phyloP scores from a whole-genome alignment of 2,797 vertebrate species.

The Tokudaia tokunoshimensis region DNA sequence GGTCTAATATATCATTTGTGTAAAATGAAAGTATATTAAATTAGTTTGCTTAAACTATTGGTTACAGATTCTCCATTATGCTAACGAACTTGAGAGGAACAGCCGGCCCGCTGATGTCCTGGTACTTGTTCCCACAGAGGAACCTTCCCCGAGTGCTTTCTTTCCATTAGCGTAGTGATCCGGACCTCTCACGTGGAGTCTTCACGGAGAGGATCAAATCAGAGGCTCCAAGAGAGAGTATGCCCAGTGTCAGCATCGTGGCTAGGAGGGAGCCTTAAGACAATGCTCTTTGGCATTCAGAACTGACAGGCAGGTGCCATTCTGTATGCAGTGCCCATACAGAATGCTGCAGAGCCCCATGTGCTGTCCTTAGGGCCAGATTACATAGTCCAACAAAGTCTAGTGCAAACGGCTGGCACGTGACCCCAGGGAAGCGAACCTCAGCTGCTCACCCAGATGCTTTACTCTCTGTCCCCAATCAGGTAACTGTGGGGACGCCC shows the following conservation, averaged over 20 bases:
- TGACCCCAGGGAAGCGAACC: conserved; percentile 9
- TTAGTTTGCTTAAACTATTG: conserved; percentile 64
- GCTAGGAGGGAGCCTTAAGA: conserved; percentile 46
- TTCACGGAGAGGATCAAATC: conserved; percentile 54
- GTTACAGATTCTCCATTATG: conserved; percentile 36
- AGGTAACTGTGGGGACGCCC: neutral
- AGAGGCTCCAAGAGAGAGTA: conserved; percentile 74
- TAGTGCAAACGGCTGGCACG: neutral
- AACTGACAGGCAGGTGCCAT: conserved; percentile 13
- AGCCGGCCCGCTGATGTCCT: conserved; percentile 51
- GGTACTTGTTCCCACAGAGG: conserved; percentile 48
- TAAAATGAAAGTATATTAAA: conserved; percentile 27
- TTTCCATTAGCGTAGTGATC: conserved; percentile 47
- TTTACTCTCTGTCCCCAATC: neutral
- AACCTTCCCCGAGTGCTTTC: conserved; percentile 47
- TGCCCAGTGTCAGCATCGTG: conserved; percentile 59
- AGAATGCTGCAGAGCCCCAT: neutral
- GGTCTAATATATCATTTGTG: conserved; percentile 33
- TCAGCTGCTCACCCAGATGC: neutral
- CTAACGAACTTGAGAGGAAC: conserved; percentile 44
- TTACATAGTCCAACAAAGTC: conserved; percentile 39
- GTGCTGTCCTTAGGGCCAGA: conserved; percentile 23
- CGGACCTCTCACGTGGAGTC: conserved; percentile 44
- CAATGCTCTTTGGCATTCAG: conserved; percentile 25
- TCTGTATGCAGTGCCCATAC: conserved; percentile 23